A percentile compares a stretch with the other conserved stretches of the same genome.
These are phyloP conservation scores for Pseudanteris insignis DNA, from an alignment of 2,888 invertebrate genomes.

Conservation along the genomic window DNA sequence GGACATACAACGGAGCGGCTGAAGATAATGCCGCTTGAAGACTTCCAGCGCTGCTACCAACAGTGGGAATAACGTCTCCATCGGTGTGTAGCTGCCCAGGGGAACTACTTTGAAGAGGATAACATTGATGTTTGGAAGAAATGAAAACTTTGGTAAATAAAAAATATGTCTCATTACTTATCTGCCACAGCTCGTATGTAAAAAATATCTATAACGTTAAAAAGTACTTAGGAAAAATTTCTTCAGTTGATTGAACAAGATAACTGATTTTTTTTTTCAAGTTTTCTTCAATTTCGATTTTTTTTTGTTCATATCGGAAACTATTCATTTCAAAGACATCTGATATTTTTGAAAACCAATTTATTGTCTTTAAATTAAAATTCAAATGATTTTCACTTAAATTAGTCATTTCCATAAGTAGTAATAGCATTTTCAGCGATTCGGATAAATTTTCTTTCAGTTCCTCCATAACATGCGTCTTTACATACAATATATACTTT, in stretches of 20 bases:
- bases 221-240: slow-evolving; percentile 73
- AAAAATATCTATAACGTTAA: too few species aligned
- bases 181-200: too few species aligned
- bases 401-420: slow-evolving; percentile 80
- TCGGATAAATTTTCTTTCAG: slow-evolving; percentile 77
- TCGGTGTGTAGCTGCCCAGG: too few species aligned
- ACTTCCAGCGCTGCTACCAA: too few species aligned
- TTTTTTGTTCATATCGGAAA: slow-evolving; percentile 80
- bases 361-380: slow-evolving; percentile 82
- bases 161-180: too few species aligned
- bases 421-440: slow-evolving; percentile 74
- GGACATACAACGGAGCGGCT: too few species aligned
- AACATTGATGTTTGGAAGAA: too few species aligned
- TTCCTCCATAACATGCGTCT: slow-evolving; percentile 75
- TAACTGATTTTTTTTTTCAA: slow-evolving; percentile 72
- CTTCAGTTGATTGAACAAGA: neutral
- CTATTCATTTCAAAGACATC: slow-evolving; percentile 85
- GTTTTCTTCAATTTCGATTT: slow-evolving; percentile 85
- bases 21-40: too few species aligned
- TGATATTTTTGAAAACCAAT: slow-evolving; percentile 83
- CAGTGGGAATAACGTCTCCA: too few species aligned
- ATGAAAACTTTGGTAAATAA: too few species aligned
- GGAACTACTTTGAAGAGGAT: too few species aligned
- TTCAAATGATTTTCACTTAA: slow-evolving; percentile 79
- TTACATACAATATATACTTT: slow-evolving; percentile 81